Percentiles rank a stretch among this genome's conserved stretches.
phyloP scores from a whole-genome alignment of 2,113 vertebrate species.

The Cariama cristata region DNA sequence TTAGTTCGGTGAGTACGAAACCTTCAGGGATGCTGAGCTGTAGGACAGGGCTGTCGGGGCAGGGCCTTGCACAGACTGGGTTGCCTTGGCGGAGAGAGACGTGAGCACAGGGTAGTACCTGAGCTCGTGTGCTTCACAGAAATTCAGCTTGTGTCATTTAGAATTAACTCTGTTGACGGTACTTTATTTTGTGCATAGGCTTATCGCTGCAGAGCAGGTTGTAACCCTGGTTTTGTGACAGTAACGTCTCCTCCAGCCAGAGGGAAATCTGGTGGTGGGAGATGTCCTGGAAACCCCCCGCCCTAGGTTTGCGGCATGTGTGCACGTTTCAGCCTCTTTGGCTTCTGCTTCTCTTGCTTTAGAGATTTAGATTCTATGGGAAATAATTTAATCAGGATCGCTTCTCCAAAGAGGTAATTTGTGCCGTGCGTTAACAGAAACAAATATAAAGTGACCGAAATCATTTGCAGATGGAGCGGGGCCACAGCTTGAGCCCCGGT shows the following conservation, averaged over 20 bases:
- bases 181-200: fast-evolving
- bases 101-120: fast-evolving
- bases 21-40: fast-evolving
- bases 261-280: background rate
- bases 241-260: fast-evolving
- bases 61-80: background rate
- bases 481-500: background rate
- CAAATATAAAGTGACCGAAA: background rate
- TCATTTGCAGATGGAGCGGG: background rate
- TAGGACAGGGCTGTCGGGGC: background rate
- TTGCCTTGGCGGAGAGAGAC: fast-evolving
- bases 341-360: background rate
- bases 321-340: background rate
- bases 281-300: background rate
- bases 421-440: background rate
- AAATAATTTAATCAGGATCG: background rate
- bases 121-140: fast-evolving
- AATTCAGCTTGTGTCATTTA: background rate
- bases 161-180: background rate
- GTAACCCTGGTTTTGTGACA: background rate
- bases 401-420: background rate
- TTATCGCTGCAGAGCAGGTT: background rate
- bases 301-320: fast-evolving
- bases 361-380: background rate
- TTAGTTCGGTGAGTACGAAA: background rate